These are phyloP conservation scores for Enhydra lutris DNA, from an alignment of 2,113 vertebrate genomes.

Conservation along the genomic window DNA sequence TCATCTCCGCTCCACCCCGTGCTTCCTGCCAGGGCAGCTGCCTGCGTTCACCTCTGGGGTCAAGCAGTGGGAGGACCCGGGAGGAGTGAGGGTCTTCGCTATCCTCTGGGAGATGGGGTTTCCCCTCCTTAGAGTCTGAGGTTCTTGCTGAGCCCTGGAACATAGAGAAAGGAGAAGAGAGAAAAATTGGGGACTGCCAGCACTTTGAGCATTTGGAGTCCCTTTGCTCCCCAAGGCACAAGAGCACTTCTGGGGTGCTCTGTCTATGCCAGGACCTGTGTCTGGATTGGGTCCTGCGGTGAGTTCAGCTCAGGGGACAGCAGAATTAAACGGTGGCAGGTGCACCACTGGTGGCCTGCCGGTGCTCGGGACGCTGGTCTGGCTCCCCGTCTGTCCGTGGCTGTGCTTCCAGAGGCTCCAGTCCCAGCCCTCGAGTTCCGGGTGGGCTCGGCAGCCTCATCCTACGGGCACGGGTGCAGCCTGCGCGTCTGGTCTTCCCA, in stretches of 20 bases:
- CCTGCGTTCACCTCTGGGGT: neutral
- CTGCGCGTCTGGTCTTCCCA: neutral
- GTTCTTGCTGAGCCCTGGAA: neutral
- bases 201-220: neutral
- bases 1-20: neutral
- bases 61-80: neutral
- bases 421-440: rapidly evolving
- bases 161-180: neutral
- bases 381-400: neutral
- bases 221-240: neutral
- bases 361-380: rapidly evolving
- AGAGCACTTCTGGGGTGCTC: neutral
- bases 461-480: rapidly evolving
- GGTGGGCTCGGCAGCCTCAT: neutral
- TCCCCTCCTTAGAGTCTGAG: neutral
- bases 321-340: rapidly evolving
- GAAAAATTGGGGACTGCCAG: too few relatives aligned
- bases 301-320: neutral
- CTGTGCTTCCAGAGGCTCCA: too few relatives aligned
- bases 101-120: neutral
- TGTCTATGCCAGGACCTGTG: neutral
- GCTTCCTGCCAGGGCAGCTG: neutral
- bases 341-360: neutral
- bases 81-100: neutral
- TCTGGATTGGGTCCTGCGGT: neutral